Conservation (phyloP, 2,888 invertebrate species). For the Girardia tigrina region DNA sequence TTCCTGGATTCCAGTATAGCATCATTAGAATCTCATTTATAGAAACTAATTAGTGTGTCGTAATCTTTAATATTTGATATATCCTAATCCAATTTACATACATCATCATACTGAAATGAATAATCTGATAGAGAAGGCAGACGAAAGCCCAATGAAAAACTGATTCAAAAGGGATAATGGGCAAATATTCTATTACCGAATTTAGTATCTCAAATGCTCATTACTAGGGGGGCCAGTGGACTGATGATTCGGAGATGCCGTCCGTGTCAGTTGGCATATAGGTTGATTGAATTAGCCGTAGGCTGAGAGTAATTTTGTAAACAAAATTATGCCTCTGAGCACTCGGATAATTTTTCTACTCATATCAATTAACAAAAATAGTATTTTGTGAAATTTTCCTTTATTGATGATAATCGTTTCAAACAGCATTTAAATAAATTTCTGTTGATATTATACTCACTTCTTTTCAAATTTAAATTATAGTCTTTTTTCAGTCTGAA, state of each 20-base stretch:
- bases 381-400: background rate
- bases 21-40: background rate
- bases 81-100: background rate
- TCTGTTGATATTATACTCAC: too few relatives aligned
- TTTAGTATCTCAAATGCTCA: background rate
- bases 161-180: background rate
- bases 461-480: too few relatives aligned
- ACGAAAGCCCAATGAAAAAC: background rate
- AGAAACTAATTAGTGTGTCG: background rate
- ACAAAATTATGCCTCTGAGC: background rate
- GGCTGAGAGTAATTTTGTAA: background rate
- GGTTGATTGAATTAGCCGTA: background rate
- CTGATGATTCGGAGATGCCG: background rate
- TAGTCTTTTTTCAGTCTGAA: too few relatives aligned
- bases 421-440: too few relatives aligned
- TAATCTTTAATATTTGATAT: background rate
- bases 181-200: background rate
- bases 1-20: background rate
- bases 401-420: background rate
- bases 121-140: background rate
- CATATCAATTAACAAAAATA: background rate
- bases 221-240: too few relatives aligned
- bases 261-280: background rate
- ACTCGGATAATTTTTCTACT: background rate
- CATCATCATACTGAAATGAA: background rate